phyloP scores from a whole-genome alignment of 1,140 invertebrate genomes.

The Venturia canescens region DNA sequence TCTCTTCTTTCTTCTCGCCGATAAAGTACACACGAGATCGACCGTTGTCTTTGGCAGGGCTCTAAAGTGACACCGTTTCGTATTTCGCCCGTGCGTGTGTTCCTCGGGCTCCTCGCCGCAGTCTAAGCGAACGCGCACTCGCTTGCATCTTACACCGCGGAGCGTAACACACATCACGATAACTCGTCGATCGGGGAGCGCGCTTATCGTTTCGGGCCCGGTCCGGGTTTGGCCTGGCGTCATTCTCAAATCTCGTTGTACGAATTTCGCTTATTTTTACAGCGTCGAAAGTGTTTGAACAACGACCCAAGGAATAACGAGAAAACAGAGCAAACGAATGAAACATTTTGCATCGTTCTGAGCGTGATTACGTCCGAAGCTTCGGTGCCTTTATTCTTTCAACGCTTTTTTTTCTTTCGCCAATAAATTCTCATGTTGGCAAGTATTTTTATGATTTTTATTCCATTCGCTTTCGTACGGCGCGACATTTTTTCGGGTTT shows the following conservation, averaged over 20 bases:
- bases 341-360: neutral
- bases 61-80: conserved; percentile 74
- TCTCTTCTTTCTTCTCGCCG: neutral
- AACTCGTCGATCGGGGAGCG: conserved; percentile 41
- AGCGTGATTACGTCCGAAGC: neutral
- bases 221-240: conserved; percentile 8
- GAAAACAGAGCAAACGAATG: neutral
- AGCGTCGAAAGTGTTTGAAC: neutral
- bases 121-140: conserved; percentile 44
- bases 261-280: neutral
- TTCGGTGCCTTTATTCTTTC: neutral
- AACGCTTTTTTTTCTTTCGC: neutral
- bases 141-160: conserved; percentile 35
- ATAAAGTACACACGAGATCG: conserved; percentile 28
- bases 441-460: conserved; percentile 33
- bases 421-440: conserved; percentile 36
- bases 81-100: conserved; percentile 23
- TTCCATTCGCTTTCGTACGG: neutral
- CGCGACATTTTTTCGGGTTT: neutral
- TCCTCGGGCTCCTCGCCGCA: conserved; percentile 35
- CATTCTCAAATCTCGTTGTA: conserved; percentile 4
- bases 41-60: conserved; percentile 73
- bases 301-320: neutral
- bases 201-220: neutral
- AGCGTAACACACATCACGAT: conserved; percentile 34